Evolutionary conservation across 2,113 vertebrate genomes (phyloP).

Genomic region (Callithrix jacchus): DNA sequence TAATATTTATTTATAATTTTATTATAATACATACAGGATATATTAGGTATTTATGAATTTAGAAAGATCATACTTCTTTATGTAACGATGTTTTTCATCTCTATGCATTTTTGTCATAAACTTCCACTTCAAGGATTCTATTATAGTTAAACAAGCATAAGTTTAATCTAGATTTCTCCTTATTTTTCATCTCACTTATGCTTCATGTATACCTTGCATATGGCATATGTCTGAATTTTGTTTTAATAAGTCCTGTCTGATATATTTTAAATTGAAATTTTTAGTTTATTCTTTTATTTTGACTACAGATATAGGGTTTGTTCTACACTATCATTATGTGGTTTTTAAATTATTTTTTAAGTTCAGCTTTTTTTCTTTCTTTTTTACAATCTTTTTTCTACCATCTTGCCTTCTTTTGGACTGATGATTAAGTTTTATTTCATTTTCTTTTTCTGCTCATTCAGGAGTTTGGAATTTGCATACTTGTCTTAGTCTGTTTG

Average conservation of each 20-base stretch:
- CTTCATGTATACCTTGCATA: background rate
- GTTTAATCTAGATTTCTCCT: background rate
- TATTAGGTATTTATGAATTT: background rate
- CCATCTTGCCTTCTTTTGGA: background rate
- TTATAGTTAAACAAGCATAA: background rate
- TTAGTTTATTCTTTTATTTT: background rate
- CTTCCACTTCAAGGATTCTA: background rate
- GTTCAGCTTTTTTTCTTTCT: background rate
- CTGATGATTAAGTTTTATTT: background rate
- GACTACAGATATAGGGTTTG: background rate
- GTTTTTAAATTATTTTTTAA: background rate
- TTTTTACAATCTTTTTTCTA: background rate
- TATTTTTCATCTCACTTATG: background rate
- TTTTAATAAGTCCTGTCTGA: background rate
- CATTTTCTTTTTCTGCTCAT: background rate
- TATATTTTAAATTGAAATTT: background rate
- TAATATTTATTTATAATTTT: background rate
- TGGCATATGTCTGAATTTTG: background rate
- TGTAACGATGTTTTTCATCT: background rate
- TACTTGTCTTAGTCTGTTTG: background rate
- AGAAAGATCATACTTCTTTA: background rate
- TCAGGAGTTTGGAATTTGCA: background rate
- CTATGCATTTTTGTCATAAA: background rate
- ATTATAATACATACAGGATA: background rate
- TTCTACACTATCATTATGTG: background rate